These are phyloP conservation scores for Sarcophaga rosellei DNA, from an alignment of 2,888 invertebrate species.

Conservation along the genomic window DNA sequence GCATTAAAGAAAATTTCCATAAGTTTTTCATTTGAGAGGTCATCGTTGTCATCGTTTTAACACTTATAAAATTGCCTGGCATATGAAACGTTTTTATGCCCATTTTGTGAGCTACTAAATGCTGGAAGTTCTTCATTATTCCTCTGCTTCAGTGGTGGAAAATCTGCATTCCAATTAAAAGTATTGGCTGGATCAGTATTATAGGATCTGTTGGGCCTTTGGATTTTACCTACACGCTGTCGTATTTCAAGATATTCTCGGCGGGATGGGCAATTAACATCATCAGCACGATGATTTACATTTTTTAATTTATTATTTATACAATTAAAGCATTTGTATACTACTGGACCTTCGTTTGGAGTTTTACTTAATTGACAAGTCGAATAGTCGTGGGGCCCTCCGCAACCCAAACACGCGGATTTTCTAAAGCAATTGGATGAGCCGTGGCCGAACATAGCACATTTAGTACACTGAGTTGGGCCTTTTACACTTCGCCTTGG, in stretches of 20 bases:
- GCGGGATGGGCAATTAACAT: not conserved
- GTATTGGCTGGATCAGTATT: not conserved
- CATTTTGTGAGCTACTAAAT: not conserved
- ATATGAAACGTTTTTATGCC: too few relatives aligned
- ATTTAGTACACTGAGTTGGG: not conserved
- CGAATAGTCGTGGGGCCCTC: too few relatives aligned
- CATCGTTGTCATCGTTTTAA: not conserved
- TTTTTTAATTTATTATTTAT: not conserved
- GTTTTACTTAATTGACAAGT: too few relatives aligned
- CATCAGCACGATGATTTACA: constrained; percentile 2
- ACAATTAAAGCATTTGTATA: not conserved
- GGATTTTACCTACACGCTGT: not conserved
- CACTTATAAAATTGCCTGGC: not conserved
- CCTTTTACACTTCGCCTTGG: not conserved
- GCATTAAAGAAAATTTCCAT: constrained; percentile 19
- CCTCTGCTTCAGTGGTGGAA: not conserved
- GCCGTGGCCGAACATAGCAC: not conserved
- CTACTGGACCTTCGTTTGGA: too few relatives aligned
- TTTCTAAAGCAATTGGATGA: too few relatives aligned
- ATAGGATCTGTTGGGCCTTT: too few relatives aligned
- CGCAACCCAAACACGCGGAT: too few relatives aligned
- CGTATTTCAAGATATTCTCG: not conserved
- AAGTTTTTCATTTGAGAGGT: constrained; percentile 16
- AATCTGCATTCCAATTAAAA: not conserved
- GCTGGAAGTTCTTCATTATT: not conserved